Evolutionary conservation across 2,888 invertebrate species (phyloP).

Genomic region (Ormyrus labotus): DNA sequence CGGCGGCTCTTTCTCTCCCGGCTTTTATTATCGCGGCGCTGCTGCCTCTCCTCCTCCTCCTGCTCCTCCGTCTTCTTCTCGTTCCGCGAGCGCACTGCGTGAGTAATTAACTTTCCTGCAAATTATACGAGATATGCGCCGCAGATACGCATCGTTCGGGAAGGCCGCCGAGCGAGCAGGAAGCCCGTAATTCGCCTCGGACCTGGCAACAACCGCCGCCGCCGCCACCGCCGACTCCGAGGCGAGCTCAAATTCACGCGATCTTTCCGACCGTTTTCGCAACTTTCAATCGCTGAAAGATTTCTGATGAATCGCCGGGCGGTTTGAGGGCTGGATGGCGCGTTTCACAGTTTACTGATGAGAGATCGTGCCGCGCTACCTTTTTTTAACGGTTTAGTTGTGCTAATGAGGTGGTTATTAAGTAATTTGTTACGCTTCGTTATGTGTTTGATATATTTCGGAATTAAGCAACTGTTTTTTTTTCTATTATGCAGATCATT

Average conservation of each 20-base stretch:
- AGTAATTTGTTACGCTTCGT: too few species aligned
- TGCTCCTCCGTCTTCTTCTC: too few species aligned
- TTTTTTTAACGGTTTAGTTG: too few species aligned
- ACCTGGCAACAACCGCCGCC: slow-evolving; percentile 62
- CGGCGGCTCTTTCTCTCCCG: background rate
- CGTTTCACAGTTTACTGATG: too few species aligned
- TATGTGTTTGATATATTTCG: too few species aligned
- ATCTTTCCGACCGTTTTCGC: background rate
- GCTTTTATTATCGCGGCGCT: slow-evolving; percentile 27
- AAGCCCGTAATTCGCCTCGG: slow-evolving; percentile 68
- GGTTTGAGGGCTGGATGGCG: too few species aligned
- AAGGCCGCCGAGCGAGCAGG: slow-evolving; percentile 63
- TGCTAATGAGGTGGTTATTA: too few species aligned
- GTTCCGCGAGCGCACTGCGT: slow-evolving; percentile 63
- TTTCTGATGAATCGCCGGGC: too few species aligned
- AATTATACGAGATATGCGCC: slow-evolving; percentile 64
- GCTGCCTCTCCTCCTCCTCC: background rate
- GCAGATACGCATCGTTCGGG: slow-evolving; percentile 68
- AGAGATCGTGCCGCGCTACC: too few species aligned
- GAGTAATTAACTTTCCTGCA: slow-evolving; percentile 69
- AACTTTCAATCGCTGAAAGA: too few species aligned
- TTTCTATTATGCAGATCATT: too few species aligned
- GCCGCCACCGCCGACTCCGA: slow-evolving; percentile 17
- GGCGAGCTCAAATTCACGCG: background rate
- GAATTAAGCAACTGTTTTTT: too few species aligned